Percentiles rank a stretch among this genome's conserved stretches.
phyloP scores from a whole-genome alignment of 2,888 invertebrate genomes.

The Tachina lurida region DNA sequence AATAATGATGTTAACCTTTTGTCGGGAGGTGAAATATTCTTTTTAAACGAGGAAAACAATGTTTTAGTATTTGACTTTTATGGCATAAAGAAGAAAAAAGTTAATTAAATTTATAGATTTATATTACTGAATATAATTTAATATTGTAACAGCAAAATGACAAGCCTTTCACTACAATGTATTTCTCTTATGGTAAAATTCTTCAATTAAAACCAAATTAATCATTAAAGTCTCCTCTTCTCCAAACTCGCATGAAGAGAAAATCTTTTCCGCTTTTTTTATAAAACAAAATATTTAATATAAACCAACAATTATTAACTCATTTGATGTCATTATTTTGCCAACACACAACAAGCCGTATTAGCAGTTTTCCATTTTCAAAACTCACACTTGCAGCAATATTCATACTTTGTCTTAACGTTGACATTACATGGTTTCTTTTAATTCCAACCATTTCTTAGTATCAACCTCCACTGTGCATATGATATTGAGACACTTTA shows the following conservation, averaged over 20 bases:
- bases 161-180: not conserved
- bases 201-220: conserved; percentile 51
- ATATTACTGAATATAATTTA: too few species aligned
- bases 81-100: not conserved
- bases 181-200: not conserved
- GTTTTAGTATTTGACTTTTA: not conserved
- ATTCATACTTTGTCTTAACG: conserved; percentile 8
- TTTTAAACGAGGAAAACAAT: not conserved
- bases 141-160: not conserved
- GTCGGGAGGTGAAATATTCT: conserved; percentile 32
- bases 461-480: conserved; percentile 38
- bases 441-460: not conserved
- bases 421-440: conserved; percentile 35
- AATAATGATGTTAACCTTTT: conserved; percentile 68
- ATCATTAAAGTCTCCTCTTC: conserved; percentile 40
- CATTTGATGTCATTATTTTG: conserved; percentile 67
- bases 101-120: not conserved
- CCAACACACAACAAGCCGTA: conserved; percentile 32
- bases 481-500: conserved; percentile 19
- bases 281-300: conserved; percentile 11
- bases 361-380: not conserved
- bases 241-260: not conserved
- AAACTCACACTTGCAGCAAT: not conserved
- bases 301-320: conserved; percentile 65
- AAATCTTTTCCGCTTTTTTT: conserved; percentile 39